Evolutionary conservation across 2,797 vertebrate species (phyloP), one percentile per base, ranked within the genome.

Genomic region (Hoplostethus mediterraneus): DNA sequence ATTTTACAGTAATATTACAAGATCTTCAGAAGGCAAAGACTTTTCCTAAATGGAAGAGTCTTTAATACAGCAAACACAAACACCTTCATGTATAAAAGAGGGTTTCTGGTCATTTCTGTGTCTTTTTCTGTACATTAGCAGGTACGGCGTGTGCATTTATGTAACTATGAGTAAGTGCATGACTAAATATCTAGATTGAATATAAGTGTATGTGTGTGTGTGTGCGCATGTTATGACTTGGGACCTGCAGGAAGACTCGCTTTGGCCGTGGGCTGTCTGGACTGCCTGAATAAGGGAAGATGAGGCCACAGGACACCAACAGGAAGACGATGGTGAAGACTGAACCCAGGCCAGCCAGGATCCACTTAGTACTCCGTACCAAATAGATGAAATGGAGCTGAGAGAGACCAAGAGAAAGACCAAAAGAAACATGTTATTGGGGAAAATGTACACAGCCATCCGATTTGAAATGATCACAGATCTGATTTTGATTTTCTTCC

Each of bases 381-480:
- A 99, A 89, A 89, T 99, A 99, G 84, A 99, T 93, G 80, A 99
- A 97, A 82, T 96, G 97, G 71, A 99, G 94, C 98, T 99, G 91
- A 72, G 83, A 85, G 38, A 86, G 6, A 92, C 16, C 21, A 21
- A 71, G 66, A 31, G 31, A 71, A 6, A 45, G 33, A 36, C 10
- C 10, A 4, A 42, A 2, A 42, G 40, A 13, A 42, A 42, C 10
- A 12, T 42, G 40, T 42, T 11, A 42, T 1, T 42, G 40, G 40
- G 12, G 12, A 42, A 42, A 42, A 4, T 28, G 10, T 11, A 42
- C 40, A 42, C 40, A 42, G 40, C 40, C 40, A 42, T 42, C 11
- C 12, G 10, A 42, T 42, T 42, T 6, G 33, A 36, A 36, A 36
- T 6, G 5, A 36, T 36, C 33, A 36, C 6, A 36, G 33, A 36